Percentiles rank a stretch among this genome's conserved stretches.
Evolutionary conservation across 2,113 vertebrate species (phyloP).

Genomic region (Ciconia boyciana): DNA sequence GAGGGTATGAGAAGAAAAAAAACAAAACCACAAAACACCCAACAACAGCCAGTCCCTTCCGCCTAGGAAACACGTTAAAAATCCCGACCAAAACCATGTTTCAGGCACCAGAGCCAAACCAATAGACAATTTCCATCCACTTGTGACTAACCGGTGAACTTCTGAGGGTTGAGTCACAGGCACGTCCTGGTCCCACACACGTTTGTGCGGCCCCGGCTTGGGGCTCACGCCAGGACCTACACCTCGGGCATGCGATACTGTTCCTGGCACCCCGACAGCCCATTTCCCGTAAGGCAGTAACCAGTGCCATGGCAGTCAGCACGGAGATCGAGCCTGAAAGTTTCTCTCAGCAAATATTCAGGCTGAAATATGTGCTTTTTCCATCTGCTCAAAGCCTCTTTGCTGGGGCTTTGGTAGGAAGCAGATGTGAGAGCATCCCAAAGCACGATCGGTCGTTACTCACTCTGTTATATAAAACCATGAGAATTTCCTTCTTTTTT

Average conservation of each 20-base stretch:
- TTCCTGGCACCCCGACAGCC: background rate
- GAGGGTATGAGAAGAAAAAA: background rate
- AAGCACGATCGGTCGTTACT: constrained; percentile 2
- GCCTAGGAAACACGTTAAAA: background rate
- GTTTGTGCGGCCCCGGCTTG: rapidly evolving
- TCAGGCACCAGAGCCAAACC: background rate
- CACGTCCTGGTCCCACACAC: background rate
- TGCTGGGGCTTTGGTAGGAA: constrained; percentile 33
- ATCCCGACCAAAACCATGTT: background rate
- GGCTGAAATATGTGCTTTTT: constrained; percentile 11
- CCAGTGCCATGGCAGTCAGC: background rate
- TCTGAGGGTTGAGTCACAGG: background rate
- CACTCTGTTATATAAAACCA: constrained; percentile 27
- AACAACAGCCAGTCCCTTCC: background rate
- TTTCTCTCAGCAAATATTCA: background rate
- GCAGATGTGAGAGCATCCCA: constrained; percentile 54
- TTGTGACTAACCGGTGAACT: background rate
- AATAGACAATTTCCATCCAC: background rate
- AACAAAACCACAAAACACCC: background rate
- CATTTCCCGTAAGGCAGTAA: background rate
- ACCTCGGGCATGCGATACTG: background rate
- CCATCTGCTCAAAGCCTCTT: constrained; percentile 15
- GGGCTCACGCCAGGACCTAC: background rate
- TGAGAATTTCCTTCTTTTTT: background rate
- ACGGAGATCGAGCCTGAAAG: background rate